phyloP scores from a whole-genome alignment of 53 echinoderm and acorn worm genomes.

The Echinometra lucunter region DNA sequence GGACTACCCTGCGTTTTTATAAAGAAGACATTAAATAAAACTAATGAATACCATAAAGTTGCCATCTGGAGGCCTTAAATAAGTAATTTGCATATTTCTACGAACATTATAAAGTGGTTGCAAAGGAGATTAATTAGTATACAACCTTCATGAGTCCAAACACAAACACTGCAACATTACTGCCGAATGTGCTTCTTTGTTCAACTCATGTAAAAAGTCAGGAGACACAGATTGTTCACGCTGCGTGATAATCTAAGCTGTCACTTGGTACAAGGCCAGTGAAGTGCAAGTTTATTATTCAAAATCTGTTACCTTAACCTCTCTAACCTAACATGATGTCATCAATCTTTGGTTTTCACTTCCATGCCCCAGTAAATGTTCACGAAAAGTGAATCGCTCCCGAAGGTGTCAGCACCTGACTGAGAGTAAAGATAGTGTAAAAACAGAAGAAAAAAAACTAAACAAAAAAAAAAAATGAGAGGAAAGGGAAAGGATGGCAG shows the following conservation, averaged over 20 bases:
- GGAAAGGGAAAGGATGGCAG: neutral
- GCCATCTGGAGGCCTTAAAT: too few relatives aligned
- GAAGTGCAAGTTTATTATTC: neutral
- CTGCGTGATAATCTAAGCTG: slow-evolving; percentile 2
- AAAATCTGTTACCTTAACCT: neutral
- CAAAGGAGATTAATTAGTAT: too few relatives aligned
- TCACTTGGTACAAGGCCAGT: neutral
- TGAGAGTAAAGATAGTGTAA: neutral
- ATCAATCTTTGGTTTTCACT: neutral
- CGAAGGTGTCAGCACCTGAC: neutral
- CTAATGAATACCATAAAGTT: too few relatives aligned
- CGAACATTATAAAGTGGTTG: too few relatives aligned
- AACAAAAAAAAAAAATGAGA: neutral
- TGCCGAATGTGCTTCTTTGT: neutral
- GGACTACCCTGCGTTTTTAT: too few relatives aligned
- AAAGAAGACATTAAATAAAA: neutral
- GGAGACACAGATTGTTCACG: neutral
- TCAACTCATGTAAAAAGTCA: neutral
- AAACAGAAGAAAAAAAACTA: neutral
- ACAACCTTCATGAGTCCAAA: too few relatives aligned
- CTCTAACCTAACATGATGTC: neutral
- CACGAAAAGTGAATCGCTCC: neutral
- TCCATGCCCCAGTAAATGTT: slow-evolving; percentile 12
- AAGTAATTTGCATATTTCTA: too few relatives aligned
- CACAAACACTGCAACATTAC: neutral